These are phyloP conservation scores for Drosophila pruinosa DNA, from an alignment of 1,140 invertebrate genomes.

Conservation along the genomic window DNA sequence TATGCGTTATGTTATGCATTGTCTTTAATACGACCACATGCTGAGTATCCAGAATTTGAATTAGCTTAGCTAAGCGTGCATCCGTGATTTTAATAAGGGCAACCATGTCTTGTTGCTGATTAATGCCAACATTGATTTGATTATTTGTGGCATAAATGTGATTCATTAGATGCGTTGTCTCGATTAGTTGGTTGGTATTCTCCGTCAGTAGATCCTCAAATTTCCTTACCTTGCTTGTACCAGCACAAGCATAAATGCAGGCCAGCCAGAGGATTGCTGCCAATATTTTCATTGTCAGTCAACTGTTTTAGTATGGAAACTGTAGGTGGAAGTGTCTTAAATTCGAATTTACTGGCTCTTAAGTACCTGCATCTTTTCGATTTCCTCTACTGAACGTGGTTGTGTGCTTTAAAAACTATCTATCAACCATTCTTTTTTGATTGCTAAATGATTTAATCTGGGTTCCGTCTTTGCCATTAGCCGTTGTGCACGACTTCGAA, in stretches of 20 bases:
- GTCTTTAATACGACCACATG: conserved; percentile 32
- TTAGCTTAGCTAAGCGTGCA: conserved; percentile 26
- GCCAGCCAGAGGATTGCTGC: conserved; percentile 27
- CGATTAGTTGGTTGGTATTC: conserved; percentile 36
- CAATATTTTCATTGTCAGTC: conserved; percentile 34
- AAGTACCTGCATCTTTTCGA: conserved; percentile 40
- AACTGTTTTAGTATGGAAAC: conserved; percentile 19
- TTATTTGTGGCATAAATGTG: conserved; percentile 33
- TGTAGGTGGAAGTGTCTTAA: conserved; percentile 38
- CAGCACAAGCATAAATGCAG: conserved; percentile 2
- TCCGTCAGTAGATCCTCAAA: conserved; percentile 27
- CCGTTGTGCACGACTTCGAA: conserved; percentile 49
- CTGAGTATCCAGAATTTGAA: conserved; percentile 11
- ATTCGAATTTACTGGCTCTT: conserved; percentile 27
- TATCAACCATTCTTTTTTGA: neutral
- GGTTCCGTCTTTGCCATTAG: neutral
- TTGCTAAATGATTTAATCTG: conserved; percentile 4
- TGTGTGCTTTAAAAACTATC: conserved; percentile 9
- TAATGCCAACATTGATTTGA: conserved; percentile 27
- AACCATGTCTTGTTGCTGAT: conserved; percentile 35
- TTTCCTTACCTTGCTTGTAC: neutral
- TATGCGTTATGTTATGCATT: conserved; percentile 24
- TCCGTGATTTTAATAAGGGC: conserved; percentile 35
- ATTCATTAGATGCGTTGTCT: conserved; percentile 24
- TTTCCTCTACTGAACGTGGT: conserved; percentile 37